These are phyloP conservation scores for Cephus spinipes DNA, from an alignment of 2,888 invertebrate species.

Conservation along the genomic window DNA sequence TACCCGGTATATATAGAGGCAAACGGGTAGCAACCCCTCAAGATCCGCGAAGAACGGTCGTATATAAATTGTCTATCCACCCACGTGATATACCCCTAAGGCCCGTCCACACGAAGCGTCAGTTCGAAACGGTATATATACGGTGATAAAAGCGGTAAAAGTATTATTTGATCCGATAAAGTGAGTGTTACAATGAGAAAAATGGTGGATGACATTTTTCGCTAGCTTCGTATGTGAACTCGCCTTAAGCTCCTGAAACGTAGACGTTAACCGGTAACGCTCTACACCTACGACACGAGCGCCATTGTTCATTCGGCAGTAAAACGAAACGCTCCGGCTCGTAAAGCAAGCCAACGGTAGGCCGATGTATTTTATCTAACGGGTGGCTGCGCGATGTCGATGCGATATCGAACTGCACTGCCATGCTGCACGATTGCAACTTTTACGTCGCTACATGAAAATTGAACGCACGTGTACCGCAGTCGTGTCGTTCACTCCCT, in stretches of 20 bases:
- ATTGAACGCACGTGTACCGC: neutral
- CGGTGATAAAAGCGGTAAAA: neutral
- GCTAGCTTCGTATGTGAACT: neutral
- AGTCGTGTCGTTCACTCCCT: neutral
- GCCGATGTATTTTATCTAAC: slow-evolving; percentile 11
- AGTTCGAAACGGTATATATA: neutral
- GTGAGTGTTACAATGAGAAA: neutral
- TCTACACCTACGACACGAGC: slow-evolving; percentile 6
- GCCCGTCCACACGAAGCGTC: neutral
- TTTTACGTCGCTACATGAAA: no score
- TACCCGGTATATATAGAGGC: slow-evolving; percentile 2
- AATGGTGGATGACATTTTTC: neutral
- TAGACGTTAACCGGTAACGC: slow-evolving; percentile 18
- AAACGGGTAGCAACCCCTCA: neutral
- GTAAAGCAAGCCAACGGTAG: slow-evolving; percentile 28
- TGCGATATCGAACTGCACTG: neutral
- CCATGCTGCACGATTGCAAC: neutral
- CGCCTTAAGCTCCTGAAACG: neutral
- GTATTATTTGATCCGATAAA: neutral
- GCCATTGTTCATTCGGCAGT: slow-evolving; percentile 23
- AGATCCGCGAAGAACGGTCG: neutral
- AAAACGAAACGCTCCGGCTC: slow-evolving; percentile 30
- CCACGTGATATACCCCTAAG: neutral
- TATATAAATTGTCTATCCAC: neutral
- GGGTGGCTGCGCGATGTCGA: neutral